Evolutionary conservation across 2,888 invertebrate genomes (phyloP).

Genomic region (Eurois occulta): DNA sequence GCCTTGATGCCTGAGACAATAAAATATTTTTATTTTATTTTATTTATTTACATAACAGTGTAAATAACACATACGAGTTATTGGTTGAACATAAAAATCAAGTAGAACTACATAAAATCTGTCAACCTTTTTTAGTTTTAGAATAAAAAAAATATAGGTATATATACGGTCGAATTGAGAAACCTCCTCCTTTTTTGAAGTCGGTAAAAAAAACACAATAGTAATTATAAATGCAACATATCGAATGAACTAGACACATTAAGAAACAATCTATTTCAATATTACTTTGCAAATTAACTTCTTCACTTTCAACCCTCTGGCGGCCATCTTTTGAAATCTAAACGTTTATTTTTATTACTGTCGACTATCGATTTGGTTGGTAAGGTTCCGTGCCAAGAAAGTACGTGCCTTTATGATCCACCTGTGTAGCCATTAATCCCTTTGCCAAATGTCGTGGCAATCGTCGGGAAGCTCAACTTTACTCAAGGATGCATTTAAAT

Average conservation of each 20-base stretch:
- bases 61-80: too few species aligned
- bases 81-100: too few species aligned
- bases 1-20: too few species aligned
- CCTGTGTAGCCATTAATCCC: constrained; percentile 14
- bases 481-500: neutral
- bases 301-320: constrained; percentile 54
- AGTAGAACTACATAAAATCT: too few species aligned
- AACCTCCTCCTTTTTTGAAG: too few species aligned
- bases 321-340: constrained; percentile 10
- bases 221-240: too few species aligned
- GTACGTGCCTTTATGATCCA: constrained; percentile 18
- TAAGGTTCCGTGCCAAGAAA: constrained; percentile 41
- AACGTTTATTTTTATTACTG: constrained; percentile 27
- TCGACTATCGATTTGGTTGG: constrained; percentile 31
- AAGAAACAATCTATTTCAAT: constrained; percentile 71
- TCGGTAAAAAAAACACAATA: too few species aligned
- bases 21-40: too few species aligned
- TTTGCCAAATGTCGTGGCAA: constrained; percentile 34
- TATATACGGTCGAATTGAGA: too few species aligned
- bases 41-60: too few species aligned
- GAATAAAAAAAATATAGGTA: too few species aligned
- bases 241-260: neutral
- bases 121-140: too few species aligned
- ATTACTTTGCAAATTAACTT: constrained; percentile 78
- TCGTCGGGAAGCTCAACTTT: neutral